Conservation (phyloP, 2,797 vertebrate genomes). For the Alexandromys oeconomus region DNA sequence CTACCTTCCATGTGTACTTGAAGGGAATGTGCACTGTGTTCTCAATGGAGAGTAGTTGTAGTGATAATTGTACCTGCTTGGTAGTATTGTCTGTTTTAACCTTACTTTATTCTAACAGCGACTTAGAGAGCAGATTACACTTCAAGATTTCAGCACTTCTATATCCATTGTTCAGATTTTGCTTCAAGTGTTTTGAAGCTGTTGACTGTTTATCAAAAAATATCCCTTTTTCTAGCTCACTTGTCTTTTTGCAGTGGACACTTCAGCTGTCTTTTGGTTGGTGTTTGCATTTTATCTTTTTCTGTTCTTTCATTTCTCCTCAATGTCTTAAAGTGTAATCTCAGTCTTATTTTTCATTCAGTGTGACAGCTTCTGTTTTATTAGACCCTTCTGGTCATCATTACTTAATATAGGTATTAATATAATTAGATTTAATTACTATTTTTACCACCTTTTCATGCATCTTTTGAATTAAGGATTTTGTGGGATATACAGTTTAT, state of each 20-base stretch:
- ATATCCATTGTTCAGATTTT: background rate
- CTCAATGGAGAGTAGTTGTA: background rate
- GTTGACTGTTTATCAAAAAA: background rate
- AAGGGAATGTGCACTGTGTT: background rate
- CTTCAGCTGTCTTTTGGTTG: background rate
- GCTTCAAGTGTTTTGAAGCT: background rate
- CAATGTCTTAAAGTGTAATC: background rate
- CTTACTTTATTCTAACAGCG: background rate
- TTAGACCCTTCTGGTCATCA: background rate
- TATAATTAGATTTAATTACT: background rate
- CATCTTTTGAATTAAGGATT: background rate
- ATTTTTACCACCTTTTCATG: background rate
- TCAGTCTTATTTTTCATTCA: background rate
- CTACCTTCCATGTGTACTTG: background rate
- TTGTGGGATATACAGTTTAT: background rate
- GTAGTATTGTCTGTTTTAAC: background rate
- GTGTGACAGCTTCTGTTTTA: background rate
- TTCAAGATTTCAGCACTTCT: background rate
- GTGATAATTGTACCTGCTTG: background rate
- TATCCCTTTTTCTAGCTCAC: background rate
- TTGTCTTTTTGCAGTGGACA: background rate
- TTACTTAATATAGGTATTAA: background rate
- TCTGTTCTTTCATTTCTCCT: background rate
- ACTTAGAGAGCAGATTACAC: background rate
- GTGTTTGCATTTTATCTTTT: background rate